Evolutionary conservation across 2,888 invertebrate genomes (phyloP), one percentile per base, ranked within the genome.

Genomic region (Drosophila fungiperda): DNA sequence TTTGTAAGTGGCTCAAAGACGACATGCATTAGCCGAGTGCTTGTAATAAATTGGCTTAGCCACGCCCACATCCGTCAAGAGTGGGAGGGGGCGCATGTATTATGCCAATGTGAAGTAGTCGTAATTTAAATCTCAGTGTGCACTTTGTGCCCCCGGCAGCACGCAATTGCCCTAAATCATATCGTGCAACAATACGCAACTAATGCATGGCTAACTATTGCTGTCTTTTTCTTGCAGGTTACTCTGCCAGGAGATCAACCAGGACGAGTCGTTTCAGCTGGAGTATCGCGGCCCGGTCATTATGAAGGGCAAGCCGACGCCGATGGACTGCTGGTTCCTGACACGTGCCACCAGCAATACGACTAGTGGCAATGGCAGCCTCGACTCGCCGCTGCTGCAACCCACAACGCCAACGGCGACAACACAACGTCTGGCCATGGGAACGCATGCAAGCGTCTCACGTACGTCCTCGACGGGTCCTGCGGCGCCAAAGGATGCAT

Each of bases 241-340:
- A 90, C 94, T 98, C 63, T 96, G 96, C 93, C 94, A 96, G 80
- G 95, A 96, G 69, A 96, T 97, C 86, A 98, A 98, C 94, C 95
- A 94, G 87, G 98, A 98, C 87, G 96, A 97, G 38, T 95, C 96
- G 87, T 98, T 98, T 90, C 94, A 96, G 75, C 95, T 98, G 89
- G 96, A 97, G 32, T 97, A 97, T 91, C 96, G 98, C 61, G 98
- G 98, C 20, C 97, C 97, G 71, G 96, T 98, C 20, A 94, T 95
- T 33, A 98, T 98, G 98, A 98, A 98, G 93, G 98, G 98, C 57
- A 97, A 97, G 93, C 96, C 97, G 5, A 97, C 97, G 74, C 98
- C 98, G 2, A 98, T 98, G 98, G 96, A 98, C 91, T 97, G 98
- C 26, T 98, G 98, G 97, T 97, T 98, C 93, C 93, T 98, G 62